These are phyloP conservation scores for Cyrtodaria siliqua DNA, from an alignment of 2,888 invertebrate species.

Conservation along the genomic window DNA sequence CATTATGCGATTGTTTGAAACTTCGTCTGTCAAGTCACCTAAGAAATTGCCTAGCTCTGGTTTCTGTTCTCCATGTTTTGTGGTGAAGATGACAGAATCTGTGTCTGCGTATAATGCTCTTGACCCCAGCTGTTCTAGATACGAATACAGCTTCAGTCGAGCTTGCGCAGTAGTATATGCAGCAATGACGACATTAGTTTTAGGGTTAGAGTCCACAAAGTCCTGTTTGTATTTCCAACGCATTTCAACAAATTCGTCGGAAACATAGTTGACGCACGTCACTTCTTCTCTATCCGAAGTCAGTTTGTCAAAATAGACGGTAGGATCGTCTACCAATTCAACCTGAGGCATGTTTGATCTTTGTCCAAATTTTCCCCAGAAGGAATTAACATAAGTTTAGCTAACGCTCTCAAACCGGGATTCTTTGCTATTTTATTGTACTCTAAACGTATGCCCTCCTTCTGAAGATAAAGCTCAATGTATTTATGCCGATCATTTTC, in stretches of 20 bases:
- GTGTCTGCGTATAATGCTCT: slow-evolving; percentile 34
- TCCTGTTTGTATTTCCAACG: slow-evolving; percentile 29
- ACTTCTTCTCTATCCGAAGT: slow-evolving; percentile 48
- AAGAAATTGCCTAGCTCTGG: slow-evolving; percentile 34
- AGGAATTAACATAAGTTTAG: slow-evolving; percentile 55
- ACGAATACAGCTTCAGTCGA: slow-evolving; percentile 27
- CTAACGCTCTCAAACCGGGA: slow-evolving; percentile 42
- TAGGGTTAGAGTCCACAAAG: slow-evolving; percentile 73
- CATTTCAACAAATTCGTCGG: slow-evolving; percentile 44
- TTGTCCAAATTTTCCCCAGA: slow-evolving; percentile 66
- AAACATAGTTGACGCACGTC: slow-evolving; percentile 32
- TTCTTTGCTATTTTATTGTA: slow-evolving; percentile 31
- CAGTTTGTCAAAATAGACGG: slow-evolving; percentile 37
- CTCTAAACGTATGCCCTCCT: slow-evolving; percentile 44
- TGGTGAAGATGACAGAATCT: slow-evolving; percentile 34
- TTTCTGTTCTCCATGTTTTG: slow-evolving; percentile 22
- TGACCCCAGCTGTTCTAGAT: slow-evolving; percentile 4
- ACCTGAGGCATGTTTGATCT: slow-evolving; percentile 35
- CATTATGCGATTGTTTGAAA: slow-evolving; percentile 39
- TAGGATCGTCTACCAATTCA: slow-evolving; percentile 24
- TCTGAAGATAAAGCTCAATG: slow-evolving; percentile 1
- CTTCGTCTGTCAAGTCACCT: slow-evolving; percentile 50
- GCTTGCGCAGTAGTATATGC: slow-evolving; percentile 28
- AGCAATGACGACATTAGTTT: slow-evolving; percentile 36
- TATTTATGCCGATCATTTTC: slow-evolving; percentile 5